Evolutionary conservation across 2,888 invertebrate species (phyloP).

Genomic region (Cantharis flavilabris): DNA sequence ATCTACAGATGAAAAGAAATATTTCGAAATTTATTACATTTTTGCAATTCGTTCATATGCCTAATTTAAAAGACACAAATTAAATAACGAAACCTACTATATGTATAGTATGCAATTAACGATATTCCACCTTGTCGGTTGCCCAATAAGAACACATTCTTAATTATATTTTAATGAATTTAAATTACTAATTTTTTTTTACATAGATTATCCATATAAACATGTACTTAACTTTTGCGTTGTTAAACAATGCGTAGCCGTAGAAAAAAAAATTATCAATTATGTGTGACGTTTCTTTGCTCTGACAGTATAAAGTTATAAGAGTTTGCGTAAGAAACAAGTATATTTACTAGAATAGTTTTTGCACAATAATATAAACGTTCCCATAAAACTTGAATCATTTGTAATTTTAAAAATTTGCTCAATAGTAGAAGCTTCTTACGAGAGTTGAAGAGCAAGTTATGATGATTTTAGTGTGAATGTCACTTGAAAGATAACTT

Average conservation of each 20-base stretch:
- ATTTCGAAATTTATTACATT: neutral
- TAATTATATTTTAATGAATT: neutral
- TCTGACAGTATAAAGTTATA: constrained; percentile 11
- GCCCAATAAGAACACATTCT: neutral
- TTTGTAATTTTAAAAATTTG: neutral
- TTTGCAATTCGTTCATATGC: neutral
- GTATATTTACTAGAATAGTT: neutral
- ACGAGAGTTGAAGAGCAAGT: neutral
- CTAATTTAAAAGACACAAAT: neutral
- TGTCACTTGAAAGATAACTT: constrained; percentile 1
- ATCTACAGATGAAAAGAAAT: neutral
- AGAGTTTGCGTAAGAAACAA: neutral
- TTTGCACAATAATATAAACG: neutral
- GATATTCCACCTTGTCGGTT: neutral
- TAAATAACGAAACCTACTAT: neutral
- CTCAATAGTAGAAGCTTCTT: neutral
- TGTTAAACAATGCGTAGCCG: neutral
- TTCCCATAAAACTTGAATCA: neutral
- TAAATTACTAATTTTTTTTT: constrained; percentile 4
- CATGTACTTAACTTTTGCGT: constrained; percentile 7
- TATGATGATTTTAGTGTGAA: neutral
- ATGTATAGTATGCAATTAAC: neutral
- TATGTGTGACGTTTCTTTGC: constrained; percentile 2
- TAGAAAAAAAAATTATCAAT: neutral
- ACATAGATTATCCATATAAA: neutral